Percentiles rank a stretch among this genome's conserved stretches.
These are phyloP conservation scores for Margarornis squamiger DNA, from an alignment of 2,797 vertebrate genomes.

Conservation along the genomic window DNA sequence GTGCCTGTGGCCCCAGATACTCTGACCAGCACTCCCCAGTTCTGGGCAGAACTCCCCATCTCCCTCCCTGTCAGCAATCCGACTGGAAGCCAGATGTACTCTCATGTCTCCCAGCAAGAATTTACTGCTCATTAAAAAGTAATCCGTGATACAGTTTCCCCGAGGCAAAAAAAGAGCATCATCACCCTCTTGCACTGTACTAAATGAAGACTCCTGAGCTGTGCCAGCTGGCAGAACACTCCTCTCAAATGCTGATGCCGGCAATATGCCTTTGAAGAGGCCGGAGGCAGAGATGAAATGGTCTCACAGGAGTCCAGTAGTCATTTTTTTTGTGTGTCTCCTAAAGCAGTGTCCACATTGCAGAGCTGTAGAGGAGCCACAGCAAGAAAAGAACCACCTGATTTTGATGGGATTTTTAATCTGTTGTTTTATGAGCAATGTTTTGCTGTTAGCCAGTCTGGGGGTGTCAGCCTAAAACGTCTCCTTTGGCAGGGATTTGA, in stretches of 20 bases:
- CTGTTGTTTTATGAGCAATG: background rate
- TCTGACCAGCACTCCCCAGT: background rate
- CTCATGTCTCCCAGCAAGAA: conserved; percentile 24
- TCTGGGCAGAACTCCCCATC: background rate
- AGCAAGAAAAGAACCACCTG: background rate
- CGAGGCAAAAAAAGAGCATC: conserved; percentile 44
- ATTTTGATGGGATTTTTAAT: background rate
- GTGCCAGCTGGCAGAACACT: conserved; percentile 27
- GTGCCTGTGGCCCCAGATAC: background rate
- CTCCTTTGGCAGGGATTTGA: background rate
- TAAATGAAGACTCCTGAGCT: background rate
- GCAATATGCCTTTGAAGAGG: conserved; percentile 48
- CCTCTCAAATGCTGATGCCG: background rate
- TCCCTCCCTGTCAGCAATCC: background rate
- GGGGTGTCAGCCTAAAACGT: background rate
- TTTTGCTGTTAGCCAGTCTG: background rate
- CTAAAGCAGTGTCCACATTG: background rate
- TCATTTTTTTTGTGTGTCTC: background rate
- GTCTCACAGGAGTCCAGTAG: background rate
- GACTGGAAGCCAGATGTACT: conserved; percentile 6
- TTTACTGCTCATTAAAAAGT: conserved; percentile 52
- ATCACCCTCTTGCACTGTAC: background rate
- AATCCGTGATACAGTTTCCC: conserved; percentile 46
- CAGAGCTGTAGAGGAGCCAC: background rate
- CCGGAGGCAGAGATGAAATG: conserved; percentile 7